Conservation (phyloP, 2,113 vertebrate species). For the Hemibagrus wyckioides region DNA sequence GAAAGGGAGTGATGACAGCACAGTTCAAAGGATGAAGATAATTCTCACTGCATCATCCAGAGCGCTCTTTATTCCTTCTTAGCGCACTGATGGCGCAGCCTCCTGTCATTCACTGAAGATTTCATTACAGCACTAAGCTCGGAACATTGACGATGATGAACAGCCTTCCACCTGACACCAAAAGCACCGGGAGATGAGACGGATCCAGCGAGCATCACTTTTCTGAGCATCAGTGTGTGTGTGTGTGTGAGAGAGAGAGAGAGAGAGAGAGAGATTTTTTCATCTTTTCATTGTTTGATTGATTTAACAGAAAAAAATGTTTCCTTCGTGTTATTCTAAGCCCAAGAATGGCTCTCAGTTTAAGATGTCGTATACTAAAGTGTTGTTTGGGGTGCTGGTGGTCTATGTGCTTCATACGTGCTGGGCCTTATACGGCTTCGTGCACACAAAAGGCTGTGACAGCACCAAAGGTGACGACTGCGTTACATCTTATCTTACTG, state of each 20-base stretch:
- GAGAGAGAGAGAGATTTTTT: too few species aligned
- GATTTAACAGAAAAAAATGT: conserved; percentile 59
- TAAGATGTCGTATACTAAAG: conserved; percentile 82
- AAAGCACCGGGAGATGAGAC: background rate
- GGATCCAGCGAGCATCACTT: background rate
- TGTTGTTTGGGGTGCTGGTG: conserved; percentile 89
- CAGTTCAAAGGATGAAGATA: background rate
- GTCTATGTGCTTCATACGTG: conserved; percentile 91
- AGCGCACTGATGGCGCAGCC: conserved; percentile 1
- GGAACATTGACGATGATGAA: background rate
- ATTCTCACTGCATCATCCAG: background rate
- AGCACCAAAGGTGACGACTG: conserved; percentile 70
- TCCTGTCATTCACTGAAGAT: background rate
- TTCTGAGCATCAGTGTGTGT: background rate
- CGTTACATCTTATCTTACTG: conserved; percentile 84
- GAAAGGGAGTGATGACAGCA: background rate
- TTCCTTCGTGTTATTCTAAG: conserved; percentile 70
- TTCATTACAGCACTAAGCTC: background rate
- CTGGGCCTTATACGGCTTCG: conserved; percentile 94
- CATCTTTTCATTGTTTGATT: background rate
- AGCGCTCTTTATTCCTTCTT: background rate
- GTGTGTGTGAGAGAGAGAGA: background rate
- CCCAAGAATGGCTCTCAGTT: conserved; percentile 58
- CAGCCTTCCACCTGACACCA: background rate
- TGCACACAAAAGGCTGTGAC: conserved; percentile 88